Evolutionary conservation across 1,140 invertebrate genomes (phyloP).

Genomic region (Drosophila cardini): DNA sequence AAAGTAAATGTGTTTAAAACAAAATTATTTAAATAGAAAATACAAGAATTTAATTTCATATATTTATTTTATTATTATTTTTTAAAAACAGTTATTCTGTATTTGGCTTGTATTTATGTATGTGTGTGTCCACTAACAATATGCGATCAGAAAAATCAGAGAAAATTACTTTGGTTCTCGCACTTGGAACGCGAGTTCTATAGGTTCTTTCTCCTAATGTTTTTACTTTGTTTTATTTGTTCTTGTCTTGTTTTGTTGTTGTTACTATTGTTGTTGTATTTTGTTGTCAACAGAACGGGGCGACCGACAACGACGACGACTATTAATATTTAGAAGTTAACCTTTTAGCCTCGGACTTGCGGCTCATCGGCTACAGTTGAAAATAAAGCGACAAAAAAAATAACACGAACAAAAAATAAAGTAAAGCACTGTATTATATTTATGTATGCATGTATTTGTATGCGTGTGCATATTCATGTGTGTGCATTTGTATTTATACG

Average conservation of each 20-base stretch:
- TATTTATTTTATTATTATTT: too few relatives aligned
- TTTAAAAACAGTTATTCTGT: too few relatives aligned
- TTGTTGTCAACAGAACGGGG: constrained; percentile 62
- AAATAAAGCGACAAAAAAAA: constrained; percentile 60
- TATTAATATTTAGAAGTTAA: constrained; percentile 85
- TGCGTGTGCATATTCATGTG: neutral
- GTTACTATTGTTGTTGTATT: constrained; percentile 48
- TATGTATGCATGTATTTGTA: neutral
- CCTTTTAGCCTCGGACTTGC: constrained; percentile 80
- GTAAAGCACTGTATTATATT: constrained; percentile 49
- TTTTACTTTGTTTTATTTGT: constrained; percentile 52
- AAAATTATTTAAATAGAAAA: too few relatives aligned
- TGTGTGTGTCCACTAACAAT: constrained; percentile 24
- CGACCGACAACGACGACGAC: constrained; percentile 54
- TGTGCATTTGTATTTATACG: constrained; percentile 12
- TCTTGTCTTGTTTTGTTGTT: constrained; percentile 20
- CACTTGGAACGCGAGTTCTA: constrained; percentile 25
- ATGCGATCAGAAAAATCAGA: constrained; percentile 28
- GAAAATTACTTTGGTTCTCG: constrained; percentile 14
- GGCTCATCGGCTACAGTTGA: constrained; percentile 76
- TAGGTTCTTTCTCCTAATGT: constrained; percentile 42
- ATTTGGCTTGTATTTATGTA: constrained; percentile 6
- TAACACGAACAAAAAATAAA: constrained; percentile 52
- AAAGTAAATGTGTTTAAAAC: too few relatives aligned
- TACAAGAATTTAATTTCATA: too few relatives aligned